A percentile compares a stretch with the other conserved stretches of the same genome.
phyloP scores from a whole-genome alignment of 2,888 invertebrate species.

The Scaptomyza reducta region DNA sequence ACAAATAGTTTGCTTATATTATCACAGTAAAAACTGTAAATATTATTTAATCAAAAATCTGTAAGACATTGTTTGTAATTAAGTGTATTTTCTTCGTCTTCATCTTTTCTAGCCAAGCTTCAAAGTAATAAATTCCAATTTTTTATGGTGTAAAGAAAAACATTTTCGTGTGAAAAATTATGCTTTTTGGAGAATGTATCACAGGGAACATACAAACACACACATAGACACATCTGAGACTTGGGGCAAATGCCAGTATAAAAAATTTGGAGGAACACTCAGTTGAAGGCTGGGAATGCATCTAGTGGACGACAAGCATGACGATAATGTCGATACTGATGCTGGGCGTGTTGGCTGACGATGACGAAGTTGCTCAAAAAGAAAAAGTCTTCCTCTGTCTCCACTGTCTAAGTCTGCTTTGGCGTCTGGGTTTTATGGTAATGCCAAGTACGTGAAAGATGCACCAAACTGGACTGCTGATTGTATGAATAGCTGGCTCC shows the following conservation, averaged over 20 bases:
- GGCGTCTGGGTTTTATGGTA: constrained; percentile 64
- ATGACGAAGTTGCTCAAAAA: constrained; percentile 18
- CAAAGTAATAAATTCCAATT: constrained; percentile 52
- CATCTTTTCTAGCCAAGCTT: constrained; percentile 5
- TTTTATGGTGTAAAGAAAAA: constrained; percentile 54
- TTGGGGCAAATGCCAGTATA: constrained; percentile 19
- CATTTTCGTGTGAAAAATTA: constrained; percentile 72
- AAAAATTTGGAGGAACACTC: constrained; percentile 43
- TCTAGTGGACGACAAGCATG: constrained; percentile 70
- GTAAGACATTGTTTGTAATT: no score
- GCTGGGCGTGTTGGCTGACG: constrained; percentile 42
- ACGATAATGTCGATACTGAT: constrained; percentile 54
- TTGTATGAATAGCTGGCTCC: constrained; percentile 57
- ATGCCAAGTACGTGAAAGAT: constrained; percentile 72
- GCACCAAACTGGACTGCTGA: constrained; percentile 52
- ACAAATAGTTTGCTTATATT: no score
- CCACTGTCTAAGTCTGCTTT: constrained; percentile 12
- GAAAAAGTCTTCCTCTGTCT: neutral
- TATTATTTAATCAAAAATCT: no score
- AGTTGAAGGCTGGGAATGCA: constrained; percentile 52
- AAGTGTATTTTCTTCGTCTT: neutral
- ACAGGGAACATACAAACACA: constrained; percentile 19
- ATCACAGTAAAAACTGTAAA: no score
- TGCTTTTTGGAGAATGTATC: constrained; percentile 47
- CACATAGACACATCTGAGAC: constrained; percentile 8